A percentile compares a stretch with the other conserved stretches of the same genome.
Evolutionary conservation across 2,113 vertebrate genomes (phyloP).

Genomic region (Mungos mungo): DNA sequence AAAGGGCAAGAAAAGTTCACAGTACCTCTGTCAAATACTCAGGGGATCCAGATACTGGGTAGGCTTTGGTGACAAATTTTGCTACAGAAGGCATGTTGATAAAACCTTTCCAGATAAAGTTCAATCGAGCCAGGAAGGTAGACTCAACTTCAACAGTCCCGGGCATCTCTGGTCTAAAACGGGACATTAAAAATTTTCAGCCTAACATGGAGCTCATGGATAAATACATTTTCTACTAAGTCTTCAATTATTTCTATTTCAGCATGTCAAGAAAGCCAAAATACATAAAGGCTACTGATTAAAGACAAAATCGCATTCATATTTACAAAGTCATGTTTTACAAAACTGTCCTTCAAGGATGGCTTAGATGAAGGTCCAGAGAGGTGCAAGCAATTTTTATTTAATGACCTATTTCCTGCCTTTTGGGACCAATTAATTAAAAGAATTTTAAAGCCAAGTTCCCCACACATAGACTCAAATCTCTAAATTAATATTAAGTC

Average conservation of each 20-base stretch:
- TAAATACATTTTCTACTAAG: conserved; percentile 1
- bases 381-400: not conserved
- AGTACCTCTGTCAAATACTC: conserved; percentile 94
- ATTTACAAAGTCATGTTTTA: not conserved
- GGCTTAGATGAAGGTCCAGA: not conserved
- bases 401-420: not conserved
- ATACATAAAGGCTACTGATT: not conserved
- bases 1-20: conserved; percentile 29
- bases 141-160: conserved; percentile 92
- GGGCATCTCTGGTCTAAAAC: conserved; percentile 85
- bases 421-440: not conserved
- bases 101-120: conserved; percentile 95
- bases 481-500: not conserved
- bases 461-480: not conserved
- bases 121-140: conserved; percentile 92
- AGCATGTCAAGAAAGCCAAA: conserved; percentile 23
- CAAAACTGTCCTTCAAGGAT: not conserved
- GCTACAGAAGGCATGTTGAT: conserved; percentile 98
- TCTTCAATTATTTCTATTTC: conserved; percentile 13
- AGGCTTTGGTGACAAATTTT: conserved; percentile 96
- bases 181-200: conserved; percentile 31
- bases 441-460: not conserved
- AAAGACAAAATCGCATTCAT: not conserved
- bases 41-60: conserved; percentile 94
- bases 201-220: not conserved